Percentiles rank a stretch among this genome's conserved stretches.
These are phyloP conservation scores for Metaphire vulgaris DNA, from an alignment of 1,140 invertebrate genomes.

Conservation along the genomic window DNA sequence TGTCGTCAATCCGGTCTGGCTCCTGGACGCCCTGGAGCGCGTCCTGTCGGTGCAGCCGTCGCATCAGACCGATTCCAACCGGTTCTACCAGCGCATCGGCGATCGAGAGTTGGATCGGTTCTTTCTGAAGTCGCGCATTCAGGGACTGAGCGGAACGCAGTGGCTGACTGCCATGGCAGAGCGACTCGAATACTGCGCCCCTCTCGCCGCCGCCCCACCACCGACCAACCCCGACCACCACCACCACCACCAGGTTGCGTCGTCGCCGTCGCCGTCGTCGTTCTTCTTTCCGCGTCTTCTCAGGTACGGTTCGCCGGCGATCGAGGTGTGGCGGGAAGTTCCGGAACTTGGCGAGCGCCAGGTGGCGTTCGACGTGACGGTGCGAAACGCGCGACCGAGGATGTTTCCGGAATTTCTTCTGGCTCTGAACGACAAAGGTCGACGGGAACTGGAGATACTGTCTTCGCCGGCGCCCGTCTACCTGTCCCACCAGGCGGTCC, in stretches of 20 bases:
- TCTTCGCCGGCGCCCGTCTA: slow-evolving; percentile 25
- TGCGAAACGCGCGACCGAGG: slow-evolving; percentile 7
- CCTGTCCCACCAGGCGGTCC: slow-evolving; percentile 25
- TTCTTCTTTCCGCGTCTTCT: slow-evolving; percentile 23
- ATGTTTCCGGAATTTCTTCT: slow-evolving; percentile 25
- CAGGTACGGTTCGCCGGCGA: slow-evolving; percentile 12
- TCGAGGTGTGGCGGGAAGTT: slow-evolving; percentile 24
- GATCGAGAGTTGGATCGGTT: not conserved
- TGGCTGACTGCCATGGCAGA: not conserved
- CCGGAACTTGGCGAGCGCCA: slow-evolving; percentile 28
- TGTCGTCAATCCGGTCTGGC: slow-evolving; percentile 30
- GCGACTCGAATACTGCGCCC: not conserved
- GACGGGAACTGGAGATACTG: slow-evolving; percentile 14
- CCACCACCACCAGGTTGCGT: no score
- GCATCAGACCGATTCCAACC: not conserved
- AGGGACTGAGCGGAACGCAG: not conserved
- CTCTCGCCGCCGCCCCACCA: not conserved
- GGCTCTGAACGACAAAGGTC: slow-evolving; percentile 9
- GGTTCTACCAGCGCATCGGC: not conserved
- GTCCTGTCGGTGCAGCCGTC: not conserved
- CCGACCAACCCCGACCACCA: not conserved
- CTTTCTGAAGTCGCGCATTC: not conserved
- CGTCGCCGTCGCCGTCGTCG: not conserved
- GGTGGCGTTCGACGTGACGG: slow-evolving; percentile 27
- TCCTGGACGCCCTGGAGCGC: slow-evolving; percentile 7